Conservation (phyloP, 64 coral and sea anemone species). For the Stylophora pistillata region DNA sequence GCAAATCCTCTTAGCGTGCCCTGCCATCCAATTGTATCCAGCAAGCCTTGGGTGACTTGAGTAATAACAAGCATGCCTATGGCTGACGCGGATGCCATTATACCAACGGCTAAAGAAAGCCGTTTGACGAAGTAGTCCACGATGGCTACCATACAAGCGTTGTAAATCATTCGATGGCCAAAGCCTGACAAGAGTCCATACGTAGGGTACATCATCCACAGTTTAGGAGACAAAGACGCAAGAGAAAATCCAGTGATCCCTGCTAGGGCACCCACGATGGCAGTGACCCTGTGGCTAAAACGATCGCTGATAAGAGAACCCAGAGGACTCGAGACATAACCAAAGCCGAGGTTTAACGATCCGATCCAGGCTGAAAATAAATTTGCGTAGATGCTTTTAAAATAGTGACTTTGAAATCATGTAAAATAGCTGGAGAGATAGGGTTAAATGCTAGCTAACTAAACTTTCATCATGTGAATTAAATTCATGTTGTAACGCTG, state of each 20-base stretch:
- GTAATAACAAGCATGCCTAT: slow-evolving; percentile 40
- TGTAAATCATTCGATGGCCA: slow-evolving; percentile 9
- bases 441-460: background rate
- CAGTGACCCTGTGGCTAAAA: slow-evolving; percentile 25
- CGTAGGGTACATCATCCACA: slow-evolving; percentile 42
- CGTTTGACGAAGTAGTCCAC: slow-evolving; percentile 56
- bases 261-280: slow-evolving; percentile 13
- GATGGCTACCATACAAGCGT: slow-evolving; percentile 26
- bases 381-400: too few species aligned
- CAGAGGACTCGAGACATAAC: slow-evolving; percentile 22
- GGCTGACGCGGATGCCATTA: slow-evolving; percentile 26
- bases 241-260: slow-evolving; percentile 29
- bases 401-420: too few species aligned
- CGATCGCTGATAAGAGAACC: slow-evolving; percentile 29
- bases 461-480: too few species aligned
- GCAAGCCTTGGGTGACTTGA: slow-evolving; percentile 13
- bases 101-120: slow-evolving; percentile 25
- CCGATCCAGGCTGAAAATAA: slow-evolving; percentile 55
- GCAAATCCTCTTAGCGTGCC: slow-evolving; percentile 41
- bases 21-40: slow-evolving; percentile 51
- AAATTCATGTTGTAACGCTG: too few species aligned
- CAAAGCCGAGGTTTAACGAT: slow-evolving; percentile 16
- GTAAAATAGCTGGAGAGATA: background rate
- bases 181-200: slow-evolving; percentile 46
- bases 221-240: slow-evolving; percentile 20